Evolutionary conservation across 2,888 invertebrate species (phyloP), one percentile per base, ranked within the genome.

Genomic region (Malthinus seriepunctatus): DNA sequence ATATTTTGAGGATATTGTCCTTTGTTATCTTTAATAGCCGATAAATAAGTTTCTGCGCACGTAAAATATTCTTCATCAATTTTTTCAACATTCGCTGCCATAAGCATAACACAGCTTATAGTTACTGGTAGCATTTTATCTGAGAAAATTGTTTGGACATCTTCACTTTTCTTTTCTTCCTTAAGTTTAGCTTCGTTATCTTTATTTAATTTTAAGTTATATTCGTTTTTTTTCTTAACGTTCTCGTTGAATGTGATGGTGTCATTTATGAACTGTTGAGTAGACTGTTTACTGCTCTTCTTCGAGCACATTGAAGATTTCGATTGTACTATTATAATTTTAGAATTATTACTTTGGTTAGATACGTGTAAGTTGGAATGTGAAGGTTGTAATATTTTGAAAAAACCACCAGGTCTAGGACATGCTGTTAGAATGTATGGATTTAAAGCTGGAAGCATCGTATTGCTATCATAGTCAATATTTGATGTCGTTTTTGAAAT

Each of bases 51-150:
- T 14, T 58, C 62, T 1, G 68, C 62, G 57, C 64, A 67, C 2
- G 39, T 42, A 9, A 67, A 32, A 48, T 66, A 65, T 6, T 65
- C 63, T 5, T 60, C 51, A 0, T 65, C 58, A 10, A 69, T 66
- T 9, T 60, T 31, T 9, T 60, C 42, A 10, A 62, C 51, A 14
- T 63, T 60, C 6, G 68, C 48, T 1, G 70, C 69, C 60, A 71
- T 58, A 23, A 70, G 42, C 70, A 71, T 70, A 4, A 69, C 63
- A 32, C 66, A 67, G 33, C 66, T 68, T 10, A 70, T 65, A 3
- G 61, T 58, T 8, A 69, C 58, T 7, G 65, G 63, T n/a, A 71
- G 51, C 62, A 71, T 56, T 32, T 68, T 66, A 23, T 63, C 57
- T 23, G 23, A 23, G 32, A 42, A 51, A 7, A 31, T 15, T 8